phyloP scores from a whole-genome alignment of 2,888 invertebrate genomes.

The Pristionchus arcanus region DNA sequence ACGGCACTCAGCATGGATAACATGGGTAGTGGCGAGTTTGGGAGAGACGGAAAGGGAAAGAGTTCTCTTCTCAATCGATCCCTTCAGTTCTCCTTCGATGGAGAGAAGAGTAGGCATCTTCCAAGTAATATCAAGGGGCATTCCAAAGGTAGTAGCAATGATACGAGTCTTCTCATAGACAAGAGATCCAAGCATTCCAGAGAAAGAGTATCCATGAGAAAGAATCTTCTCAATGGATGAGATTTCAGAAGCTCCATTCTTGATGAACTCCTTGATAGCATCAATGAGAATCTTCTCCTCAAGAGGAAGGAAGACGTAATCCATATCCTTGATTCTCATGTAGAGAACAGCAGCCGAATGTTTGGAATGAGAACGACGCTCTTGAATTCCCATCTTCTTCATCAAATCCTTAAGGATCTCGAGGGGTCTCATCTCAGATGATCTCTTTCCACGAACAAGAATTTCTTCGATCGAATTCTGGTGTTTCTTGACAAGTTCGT shows the following conservation, averaged over 20 bases:
- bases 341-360: slow-evolving; percentile 64
- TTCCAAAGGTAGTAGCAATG: slow-evolving; percentile 72
- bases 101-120: slow-evolving; percentile 66
- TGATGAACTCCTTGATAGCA: slow-evolving; percentile 61
- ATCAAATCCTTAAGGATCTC: slow-evolving; percentile 63
- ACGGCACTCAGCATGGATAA: slow-evolving; percentile 64
- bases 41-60: slow-evolving; percentile 60
- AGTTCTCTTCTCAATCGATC: slow-evolving; percentile 58
- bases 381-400: slow-evolving; percentile 67
- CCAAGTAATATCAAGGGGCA: slow-evolving; percentile 67
- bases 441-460: slow-evolving; percentile 63
- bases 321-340: slow-evolving; percentile 71
- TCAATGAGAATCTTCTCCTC: slow-evolving; percentile 63
- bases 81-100: slow-evolving; percentile 61
- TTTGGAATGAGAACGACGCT: slow-evolving; percentile 58
- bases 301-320: slow-evolving; percentile 72
- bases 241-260: slow-evolving; percentile 59
- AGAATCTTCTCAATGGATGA: slow-evolving; percentile 61
- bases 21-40: slow-evolving; percentile 67
- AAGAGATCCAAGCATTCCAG: slow-evolving; percentile 61
- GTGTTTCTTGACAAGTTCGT: slow-evolving; percentile 58
- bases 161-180: slow-evolving; percentile 63
- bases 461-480: slow-evolving; percentile 57
- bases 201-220: slow-evolving; percentile 60
- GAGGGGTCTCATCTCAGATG: slow-evolving; percentile 57